Conservation (phyloP, 1,140 invertebrate species). For the Amphibalanus amphitrite region DNA sequence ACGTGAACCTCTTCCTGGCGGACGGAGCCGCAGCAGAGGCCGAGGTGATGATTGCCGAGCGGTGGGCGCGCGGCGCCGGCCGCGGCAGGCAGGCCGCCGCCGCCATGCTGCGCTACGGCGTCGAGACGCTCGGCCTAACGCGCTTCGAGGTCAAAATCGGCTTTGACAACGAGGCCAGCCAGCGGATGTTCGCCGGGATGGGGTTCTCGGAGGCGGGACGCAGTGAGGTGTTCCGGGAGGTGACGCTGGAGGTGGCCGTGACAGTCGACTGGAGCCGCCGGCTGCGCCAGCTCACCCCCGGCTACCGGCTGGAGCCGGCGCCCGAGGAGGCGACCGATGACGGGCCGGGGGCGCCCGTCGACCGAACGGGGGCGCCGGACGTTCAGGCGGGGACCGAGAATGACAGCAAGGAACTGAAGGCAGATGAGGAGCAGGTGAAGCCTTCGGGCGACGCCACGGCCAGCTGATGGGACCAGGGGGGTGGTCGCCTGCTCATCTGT, state of each 20-base stretch:
- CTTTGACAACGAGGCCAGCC: slow-evolving; percentile 45
- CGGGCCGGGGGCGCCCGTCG: too few relatives aligned
- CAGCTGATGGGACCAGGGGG: too few relatives aligned
- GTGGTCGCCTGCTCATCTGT: too few relatives aligned
- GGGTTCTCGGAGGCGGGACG: slow-evolving; percentile 41
- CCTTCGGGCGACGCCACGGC: too few relatives aligned
- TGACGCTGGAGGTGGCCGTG: slow-evolving; percentile 37
- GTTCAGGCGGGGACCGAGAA: too few relatives aligned
- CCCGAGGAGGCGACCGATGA: too few relatives aligned
- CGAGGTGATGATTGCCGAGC: slow-evolving; percentile 85
- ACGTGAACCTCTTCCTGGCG: slow-evolving; percentile 73
- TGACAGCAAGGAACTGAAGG: too few relatives aligned
- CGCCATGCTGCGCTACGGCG: slow-evolving; percentile 63
- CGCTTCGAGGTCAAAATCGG: slow-evolving; percentile 61
- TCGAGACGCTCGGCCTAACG: slow-evolving; percentile 37
- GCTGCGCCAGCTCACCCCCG: background rate
- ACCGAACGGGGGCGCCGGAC: too few relatives aligned
- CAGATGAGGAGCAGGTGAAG: too few relatives aligned
- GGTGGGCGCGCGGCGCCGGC: slow-evolving; percentile 42
- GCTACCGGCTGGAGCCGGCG: too few relatives aligned
- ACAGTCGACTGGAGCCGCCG: background rate
- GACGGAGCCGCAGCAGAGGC: slow-evolving; percentile 47
- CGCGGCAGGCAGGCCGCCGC: slow-evolving; percentile 60
- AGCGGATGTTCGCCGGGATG: slow-evolving; percentile 56
- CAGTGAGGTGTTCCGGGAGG: slow-evolving; percentile 57